Percentiles rank a stretch among this genome's conserved stretches.
phyloP scores from a whole-genome alignment of 2,797 vertebrate genomes.

The Rhinatrema bivittatum region DNA sequence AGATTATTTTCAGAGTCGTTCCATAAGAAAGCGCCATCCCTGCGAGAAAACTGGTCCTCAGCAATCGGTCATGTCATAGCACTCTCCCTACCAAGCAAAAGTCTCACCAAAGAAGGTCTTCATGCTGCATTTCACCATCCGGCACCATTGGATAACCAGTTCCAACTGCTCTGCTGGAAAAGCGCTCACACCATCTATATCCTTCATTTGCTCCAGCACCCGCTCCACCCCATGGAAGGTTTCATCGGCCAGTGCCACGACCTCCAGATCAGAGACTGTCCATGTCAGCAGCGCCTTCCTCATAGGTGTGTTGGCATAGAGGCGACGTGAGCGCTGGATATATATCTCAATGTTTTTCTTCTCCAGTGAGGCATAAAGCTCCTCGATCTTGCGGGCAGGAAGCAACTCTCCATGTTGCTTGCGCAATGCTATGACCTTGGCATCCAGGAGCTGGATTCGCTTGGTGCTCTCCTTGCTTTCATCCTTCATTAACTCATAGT shows the following conservation, averaged over 20 bases:
- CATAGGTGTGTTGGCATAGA: slow-evolving; percentile 94
- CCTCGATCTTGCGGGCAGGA: slow-evolving; percentile 93
- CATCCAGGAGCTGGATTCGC: slow-evolving; percentile 83
- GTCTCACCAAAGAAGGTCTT: slow-evolving; percentile 76
- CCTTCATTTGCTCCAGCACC: slow-evolving; percentile 78
- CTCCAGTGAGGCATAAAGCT: slow-evolving; percentile 91
- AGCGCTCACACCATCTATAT: slow-evolving; percentile 79
- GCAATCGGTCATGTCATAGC: too few species aligned
- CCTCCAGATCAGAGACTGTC: slow-evolving; percentile 78
- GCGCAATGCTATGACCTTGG: slow-evolving; percentile 87
- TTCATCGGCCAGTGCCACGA: slow-evolving; percentile 76
- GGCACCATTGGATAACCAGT: slow-evolving; percentile 89
- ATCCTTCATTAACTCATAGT: slow-evolving; percentile 97
- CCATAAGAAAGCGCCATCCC: too few species aligned
- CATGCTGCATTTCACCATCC: slow-evolving; percentile 79
- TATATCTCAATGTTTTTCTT: slow-evolving; percentile 98
- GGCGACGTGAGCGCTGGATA: slow-evolving; percentile 90
- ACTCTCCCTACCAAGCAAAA: neutral
- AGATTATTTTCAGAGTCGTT: too few species aligned
- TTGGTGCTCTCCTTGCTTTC: slow-evolving; percentile 95
- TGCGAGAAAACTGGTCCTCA: too few species aligned
- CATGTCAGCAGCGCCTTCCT: slow-evolving; percentile 89
- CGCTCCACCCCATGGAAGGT: slow-evolving; percentile 77
- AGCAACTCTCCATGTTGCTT: slow-evolving; percentile 93
- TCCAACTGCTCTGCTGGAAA: slow-evolving; percentile 83